phyloP scores from a whole-genome alignment of 2,888 invertebrate genomes.

The Eurytoma adleriae region DNA sequence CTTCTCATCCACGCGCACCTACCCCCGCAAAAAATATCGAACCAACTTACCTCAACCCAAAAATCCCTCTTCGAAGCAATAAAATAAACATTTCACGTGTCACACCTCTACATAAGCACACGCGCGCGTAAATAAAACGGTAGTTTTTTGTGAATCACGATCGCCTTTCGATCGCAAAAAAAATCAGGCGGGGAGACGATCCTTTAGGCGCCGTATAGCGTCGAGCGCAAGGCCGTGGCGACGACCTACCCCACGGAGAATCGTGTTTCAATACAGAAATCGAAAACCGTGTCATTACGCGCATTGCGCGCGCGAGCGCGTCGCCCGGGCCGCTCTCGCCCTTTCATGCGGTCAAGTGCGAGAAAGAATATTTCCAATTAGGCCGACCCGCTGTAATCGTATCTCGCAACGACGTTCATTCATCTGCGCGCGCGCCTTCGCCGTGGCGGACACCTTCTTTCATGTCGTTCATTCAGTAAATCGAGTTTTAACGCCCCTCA shows the following conservation, averaged over 20 bases:
- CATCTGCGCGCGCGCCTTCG: not conserved
- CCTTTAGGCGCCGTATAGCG: too few species aligned
- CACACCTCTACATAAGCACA: too few species aligned
- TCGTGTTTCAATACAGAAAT: slow-evolving; percentile 75
- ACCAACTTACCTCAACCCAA: not conserved
- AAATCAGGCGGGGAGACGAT: too few species aligned
- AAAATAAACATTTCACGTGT: not conserved
- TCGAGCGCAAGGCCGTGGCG: slow-evolving; percentile 33
- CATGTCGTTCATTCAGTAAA: too few species aligned
- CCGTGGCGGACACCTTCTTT: too few species aligned
- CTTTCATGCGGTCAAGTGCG: slow-evolving; percentile 30
- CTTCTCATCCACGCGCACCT: too few species aligned
- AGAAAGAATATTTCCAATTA: slow-evolving; percentile 29
- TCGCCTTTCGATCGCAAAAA: too few species aligned
- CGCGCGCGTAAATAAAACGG: not conserved
- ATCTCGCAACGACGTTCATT: slow-evolving; percentile 14
- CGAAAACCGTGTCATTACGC: slow-evolving; percentile 74
- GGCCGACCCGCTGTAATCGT: slow-evolving; percentile 12
- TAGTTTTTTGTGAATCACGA: too few species aligned
- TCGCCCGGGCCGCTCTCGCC: not conserved
- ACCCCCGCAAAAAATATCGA: not conserved
- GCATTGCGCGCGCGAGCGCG: slow-evolving; percentile 34
- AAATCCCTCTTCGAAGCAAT: not conserved
- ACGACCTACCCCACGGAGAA: slow-evolving; percentile 73
- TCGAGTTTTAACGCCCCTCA: too few species aligned